phyloP scores from a whole-genome alignment of 2,888 invertebrate species.

The Sipunculus nudus region DNA sequence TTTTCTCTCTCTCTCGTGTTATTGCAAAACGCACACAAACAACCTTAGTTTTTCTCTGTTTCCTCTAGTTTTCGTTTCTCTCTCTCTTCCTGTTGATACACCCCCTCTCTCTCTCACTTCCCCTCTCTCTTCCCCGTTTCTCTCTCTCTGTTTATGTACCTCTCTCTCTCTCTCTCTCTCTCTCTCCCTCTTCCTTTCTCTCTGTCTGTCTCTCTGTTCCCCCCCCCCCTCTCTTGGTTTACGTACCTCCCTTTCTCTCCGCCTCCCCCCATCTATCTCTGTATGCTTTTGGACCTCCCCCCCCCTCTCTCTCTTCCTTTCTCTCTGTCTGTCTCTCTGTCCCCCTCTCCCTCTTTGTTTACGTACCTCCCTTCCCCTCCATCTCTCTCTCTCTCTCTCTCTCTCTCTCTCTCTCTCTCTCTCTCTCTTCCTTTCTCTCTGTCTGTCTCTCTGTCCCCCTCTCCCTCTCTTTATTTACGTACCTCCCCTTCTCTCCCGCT shows the following conservation, averaged over 20 bases:
- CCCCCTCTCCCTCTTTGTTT: neutral
- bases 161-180: neutral
- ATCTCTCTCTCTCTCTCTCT: neutral
- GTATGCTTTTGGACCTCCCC: constrained; percentile 7
- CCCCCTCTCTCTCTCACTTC: neutral
- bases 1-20: too few species aligned
- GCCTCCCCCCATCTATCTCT: constrained; percentile 1
- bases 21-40: too few species aligned
- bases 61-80: neutral
- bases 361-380: constrained; percentile 1
- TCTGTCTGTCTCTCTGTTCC: neutral
- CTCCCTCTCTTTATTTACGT: constrained; percentile 6
- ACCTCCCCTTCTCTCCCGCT: constrained; percentile 5
- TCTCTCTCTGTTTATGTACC: neutral
- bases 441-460: constrained; percentile 15
- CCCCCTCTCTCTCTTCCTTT: neutral
- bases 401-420: neutral
- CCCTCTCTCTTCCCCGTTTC: neutral
- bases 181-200: neutral
- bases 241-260: neutral
- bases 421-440: constrained; percentile 16
- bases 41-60: too few species aligned
- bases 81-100: neutral
- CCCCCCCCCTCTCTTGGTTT: constrained; percentile 18
- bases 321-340: constrained; percentile 3